phyloP scores from a whole-genome alignment of 1,140 invertebrate species.

The Cecropterus lyciades region DNA sequence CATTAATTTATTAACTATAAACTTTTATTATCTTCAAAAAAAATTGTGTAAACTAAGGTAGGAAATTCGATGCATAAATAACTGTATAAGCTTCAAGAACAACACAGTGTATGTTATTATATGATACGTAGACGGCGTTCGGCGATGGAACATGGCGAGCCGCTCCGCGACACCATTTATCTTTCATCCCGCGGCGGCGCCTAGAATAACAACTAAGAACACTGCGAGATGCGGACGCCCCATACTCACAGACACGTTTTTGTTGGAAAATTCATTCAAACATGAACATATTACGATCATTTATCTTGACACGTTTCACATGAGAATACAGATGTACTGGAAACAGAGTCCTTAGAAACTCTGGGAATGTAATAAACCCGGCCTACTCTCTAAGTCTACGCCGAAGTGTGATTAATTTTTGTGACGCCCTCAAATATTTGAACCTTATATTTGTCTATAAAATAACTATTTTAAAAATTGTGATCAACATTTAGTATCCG shows the following conservation, averaged over 20 bases:
- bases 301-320: slow-evolving; percentile 1
- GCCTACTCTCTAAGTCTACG: too few species aligned
- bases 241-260: not conserved
- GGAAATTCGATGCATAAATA: not conserved
- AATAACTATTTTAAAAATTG: too few species aligned
- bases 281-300: not conserved
- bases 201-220: slow-evolving; percentile 2
- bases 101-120: not conserved
- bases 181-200: not conserved
- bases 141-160: not conserved
- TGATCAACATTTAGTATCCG: too few species aligned
- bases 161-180: not conserved
- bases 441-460: too few species aligned
- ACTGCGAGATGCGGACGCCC: not conserved
- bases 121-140: not conserved
- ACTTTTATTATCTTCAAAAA: not conserved
- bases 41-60: too few species aligned
- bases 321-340: not conserved
- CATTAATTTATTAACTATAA: too few species aligned
- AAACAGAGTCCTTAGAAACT: too few species aligned
- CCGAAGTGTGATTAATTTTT: too few species aligned
- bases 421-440: too few species aligned
- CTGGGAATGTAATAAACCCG: too few species aligned
- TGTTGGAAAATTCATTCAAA: slow-evolving; percentile 1
- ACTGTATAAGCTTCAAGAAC: not conserved